phyloP scores from a whole-genome alignment of 2,113 vertebrate species.

The Diadophis punctatus region DNA sequence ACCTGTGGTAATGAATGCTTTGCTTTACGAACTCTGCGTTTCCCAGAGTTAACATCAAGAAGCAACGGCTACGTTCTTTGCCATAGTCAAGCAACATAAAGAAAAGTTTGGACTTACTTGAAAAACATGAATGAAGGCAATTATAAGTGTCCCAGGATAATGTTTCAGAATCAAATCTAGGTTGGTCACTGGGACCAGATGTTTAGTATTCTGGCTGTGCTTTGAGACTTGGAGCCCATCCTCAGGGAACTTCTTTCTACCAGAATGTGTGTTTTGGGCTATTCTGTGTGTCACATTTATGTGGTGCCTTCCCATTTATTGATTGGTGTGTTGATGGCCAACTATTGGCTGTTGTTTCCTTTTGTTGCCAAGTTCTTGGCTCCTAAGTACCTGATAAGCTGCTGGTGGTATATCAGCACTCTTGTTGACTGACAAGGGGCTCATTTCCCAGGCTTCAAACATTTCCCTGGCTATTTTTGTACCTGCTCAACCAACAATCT shows the following conservation, averaged over 20 bases:
- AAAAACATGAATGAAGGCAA: not conserved
- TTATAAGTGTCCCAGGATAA: not conserved
- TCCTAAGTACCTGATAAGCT: not conserved
- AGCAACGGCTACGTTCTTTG: conserved; percentile 61
- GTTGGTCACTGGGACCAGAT: not conserved
- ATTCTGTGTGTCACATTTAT: not conserved
- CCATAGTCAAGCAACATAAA: conserved; percentile 57
- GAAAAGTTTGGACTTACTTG: conserved; percentile 48
- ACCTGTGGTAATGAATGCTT: conserved; percentile 73
- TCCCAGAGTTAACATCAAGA: conserved; percentile 70
- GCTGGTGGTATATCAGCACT: not conserved
- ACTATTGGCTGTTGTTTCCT: not conserved
- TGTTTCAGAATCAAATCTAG: not conserved
- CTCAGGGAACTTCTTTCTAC: not conserved
- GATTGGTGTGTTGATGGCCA: not conserved
- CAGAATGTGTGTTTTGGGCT: not conserved
- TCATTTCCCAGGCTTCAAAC: not conserved
- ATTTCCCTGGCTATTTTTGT: not conserved
- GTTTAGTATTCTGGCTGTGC: too few species aligned
- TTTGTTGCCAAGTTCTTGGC: not conserved
- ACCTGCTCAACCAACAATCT: not conserved
- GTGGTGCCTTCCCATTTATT: not conserved
- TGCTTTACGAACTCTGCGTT: conserved; percentile 73
- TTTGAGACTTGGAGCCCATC: not conserved
- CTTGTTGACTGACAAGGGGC: not conserved